These are phyloP conservation scores for Agrochola lota DNA, from an alignment of 2,888 invertebrate species.

Conservation along the genomic window DNA sequence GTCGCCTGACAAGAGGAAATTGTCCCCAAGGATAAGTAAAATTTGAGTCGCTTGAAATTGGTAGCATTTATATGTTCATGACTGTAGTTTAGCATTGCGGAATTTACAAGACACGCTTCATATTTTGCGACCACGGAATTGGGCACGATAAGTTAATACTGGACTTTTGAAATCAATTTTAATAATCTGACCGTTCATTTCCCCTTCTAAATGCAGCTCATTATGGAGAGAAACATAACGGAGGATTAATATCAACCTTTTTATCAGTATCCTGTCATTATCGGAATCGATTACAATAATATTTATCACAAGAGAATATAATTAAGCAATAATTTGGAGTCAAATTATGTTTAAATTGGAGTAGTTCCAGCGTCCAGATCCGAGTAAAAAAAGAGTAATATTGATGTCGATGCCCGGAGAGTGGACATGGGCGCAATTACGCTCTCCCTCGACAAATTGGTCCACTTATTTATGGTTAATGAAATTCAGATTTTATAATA, in stretches of 20 bases:
- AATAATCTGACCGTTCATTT: conserved; percentile 19
- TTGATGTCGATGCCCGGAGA: conserved; percentile 66
- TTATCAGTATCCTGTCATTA: conserved; percentile 46
- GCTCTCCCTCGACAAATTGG: conserved; percentile 77
- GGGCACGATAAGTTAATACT: conserved; percentile 31
- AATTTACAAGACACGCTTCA: conserved; percentile 62
- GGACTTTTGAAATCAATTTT: conserved; percentile 5
- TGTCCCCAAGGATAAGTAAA: conserved; percentile 87
- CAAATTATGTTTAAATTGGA: conserved; percentile 67
- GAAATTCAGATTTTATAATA: conserved; percentile 84
- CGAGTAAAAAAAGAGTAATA: conserved; percentile 58
- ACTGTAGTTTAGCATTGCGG: conserved; percentile 75
- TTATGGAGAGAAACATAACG: conserved; percentile 12
- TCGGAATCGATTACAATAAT: conserved; percentile 53
- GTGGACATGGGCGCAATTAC: conserved; percentile 78
- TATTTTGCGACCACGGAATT: conserved; percentile 49
- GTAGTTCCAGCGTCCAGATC: conserved; percentile 56
- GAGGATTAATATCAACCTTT: conserved; percentile 37
- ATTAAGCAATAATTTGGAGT: conserved; percentile 60
- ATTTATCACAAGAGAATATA: conserved; percentile 60
- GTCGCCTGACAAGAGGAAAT: conserved; percentile 88
- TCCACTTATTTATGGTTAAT: conserved; percentile 82
- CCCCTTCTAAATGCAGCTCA: conserved; percentile 9
- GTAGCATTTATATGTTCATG: conserved; percentile 86
- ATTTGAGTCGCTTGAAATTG: conserved; percentile 85